phyloP scores from a whole-genome alignment of 2,888 invertebrate species.

The Gryllus longicercus region DNA sequence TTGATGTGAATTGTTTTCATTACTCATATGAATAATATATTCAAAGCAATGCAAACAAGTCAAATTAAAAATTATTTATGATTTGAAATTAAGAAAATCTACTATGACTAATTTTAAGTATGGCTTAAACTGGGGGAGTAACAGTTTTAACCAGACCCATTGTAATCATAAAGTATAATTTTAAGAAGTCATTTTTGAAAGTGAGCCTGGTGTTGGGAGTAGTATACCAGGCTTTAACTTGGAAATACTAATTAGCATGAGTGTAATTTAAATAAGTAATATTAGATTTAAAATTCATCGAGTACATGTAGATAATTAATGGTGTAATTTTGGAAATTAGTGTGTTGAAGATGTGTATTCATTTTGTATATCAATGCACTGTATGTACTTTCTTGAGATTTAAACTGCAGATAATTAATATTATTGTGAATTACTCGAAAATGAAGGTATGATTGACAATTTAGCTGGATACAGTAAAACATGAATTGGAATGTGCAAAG shows the following conservation, averaged over 20 bases:
- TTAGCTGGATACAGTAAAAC: no score
- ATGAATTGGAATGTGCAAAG: no score
- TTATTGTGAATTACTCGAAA: no score
- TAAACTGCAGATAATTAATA: not conserved
- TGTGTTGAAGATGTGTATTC: not conserved
- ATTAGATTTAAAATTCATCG: not conserved
- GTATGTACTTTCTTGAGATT: slow-evolving; percentile 4
- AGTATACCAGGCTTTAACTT: not conserved
- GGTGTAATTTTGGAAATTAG: no score
- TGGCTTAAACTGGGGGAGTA: slow-evolving; percentile 3
- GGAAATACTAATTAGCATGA: not conserved
- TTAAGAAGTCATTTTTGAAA: no score
- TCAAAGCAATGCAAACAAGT: no score
- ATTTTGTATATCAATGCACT: slow-evolving; percentile 4
- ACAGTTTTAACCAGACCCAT: not conserved
- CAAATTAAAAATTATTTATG: no score
- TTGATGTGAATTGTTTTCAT: no score
- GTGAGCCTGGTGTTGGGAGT: not conserved
- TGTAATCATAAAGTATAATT: not conserved
- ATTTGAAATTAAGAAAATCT: no score
- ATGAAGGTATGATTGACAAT: no score
- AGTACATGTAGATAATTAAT: not conserved
- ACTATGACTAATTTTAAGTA: not conserved
- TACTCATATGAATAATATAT: no score
- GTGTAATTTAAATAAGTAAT: not conserved